Conservation (phyloP, 2,797 vertebrate genomes). For the Manis crassicaudata region DNA sequence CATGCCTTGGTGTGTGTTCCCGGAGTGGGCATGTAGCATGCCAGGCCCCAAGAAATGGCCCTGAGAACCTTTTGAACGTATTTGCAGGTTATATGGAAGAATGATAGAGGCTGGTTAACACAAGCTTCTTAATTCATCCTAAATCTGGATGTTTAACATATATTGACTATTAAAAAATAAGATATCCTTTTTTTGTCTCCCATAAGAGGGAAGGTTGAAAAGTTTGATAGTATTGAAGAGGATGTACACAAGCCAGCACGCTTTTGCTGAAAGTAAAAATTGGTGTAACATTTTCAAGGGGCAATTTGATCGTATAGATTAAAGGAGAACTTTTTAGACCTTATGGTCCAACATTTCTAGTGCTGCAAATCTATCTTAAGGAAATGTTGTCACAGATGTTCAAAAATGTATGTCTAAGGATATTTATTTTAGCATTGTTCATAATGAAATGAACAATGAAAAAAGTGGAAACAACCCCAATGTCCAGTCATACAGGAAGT, state of each 20-base stretch:
- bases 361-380: neutral
- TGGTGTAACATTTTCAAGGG: neutral
- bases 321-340: conserved; percentile 9
- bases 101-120: neutral
- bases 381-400: neutral
- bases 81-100: neutral
- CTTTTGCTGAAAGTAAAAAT: neutral
- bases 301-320: neutral
- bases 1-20: neutral
- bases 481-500: neutral
- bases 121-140: neutral
- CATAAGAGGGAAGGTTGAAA: conserved; percentile 4
- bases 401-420: neutral
- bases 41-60: neutral
- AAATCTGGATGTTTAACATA: neutral
- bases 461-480: neutral
- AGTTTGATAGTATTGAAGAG: neutral
- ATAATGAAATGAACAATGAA: conserved; percentile 15
- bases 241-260: neutral
- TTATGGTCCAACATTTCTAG: neutral
- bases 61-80: neutral
- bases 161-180: neutral
- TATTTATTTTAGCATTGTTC: neutral
- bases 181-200: neutral
- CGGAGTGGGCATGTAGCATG: neutral